Evolutionary conservation across 2,888 invertebrate species (phyloP), one percentile per base, ranked within the genome.

Genomic region (Pelosia muscerda): DNA sequence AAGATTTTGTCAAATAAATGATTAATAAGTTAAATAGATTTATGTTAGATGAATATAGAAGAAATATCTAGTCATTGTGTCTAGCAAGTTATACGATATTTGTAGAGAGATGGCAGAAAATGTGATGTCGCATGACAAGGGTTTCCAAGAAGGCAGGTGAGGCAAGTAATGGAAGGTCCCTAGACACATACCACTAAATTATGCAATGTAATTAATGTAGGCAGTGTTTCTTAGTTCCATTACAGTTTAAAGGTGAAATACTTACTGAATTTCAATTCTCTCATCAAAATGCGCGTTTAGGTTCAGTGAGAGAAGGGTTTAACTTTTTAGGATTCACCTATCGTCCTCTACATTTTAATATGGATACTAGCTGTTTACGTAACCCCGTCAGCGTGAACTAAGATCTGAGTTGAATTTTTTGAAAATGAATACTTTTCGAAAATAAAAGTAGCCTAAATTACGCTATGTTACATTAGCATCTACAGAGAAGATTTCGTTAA

Each of bases 181-280:
- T 49, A 49, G n/a, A 49, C 19, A 49, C 49, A 49, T 49, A n/a
- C 42, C 49, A 49, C 49, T 6, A 49, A n/a, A n/a, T 49, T 49
- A 49, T 49, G 49, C 8, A 49, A n/a, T 49, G 49, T 49, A 49
- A 49, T 49, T n/a, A 49, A 49, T 49, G 49, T 49, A 49, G 49
- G n/a, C 49, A 49, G 9, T 49, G 49, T 49, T n/a, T 49, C 42
- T 19, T 49, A 49, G 8, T 49, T 49, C n/a, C 49, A 49, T 49
- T n/a, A 49, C n/a, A 49, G 49, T 49, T 49, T 42, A 19, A 42
- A 42, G 42, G 49, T 49, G 19, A 19, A 42, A 3, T 42, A 49
- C n/a, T 49, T 49, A 49, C n/a, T 49, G 49, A 49, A 49, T 49
- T 49, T 49, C 49, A 49, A 49, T 49, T 49, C n/a, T 49, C 49